Evolutionary conservation across 2,888 invertebrate species (phyloP).

Genomic region (Cataglyphis cursor): DNA sequence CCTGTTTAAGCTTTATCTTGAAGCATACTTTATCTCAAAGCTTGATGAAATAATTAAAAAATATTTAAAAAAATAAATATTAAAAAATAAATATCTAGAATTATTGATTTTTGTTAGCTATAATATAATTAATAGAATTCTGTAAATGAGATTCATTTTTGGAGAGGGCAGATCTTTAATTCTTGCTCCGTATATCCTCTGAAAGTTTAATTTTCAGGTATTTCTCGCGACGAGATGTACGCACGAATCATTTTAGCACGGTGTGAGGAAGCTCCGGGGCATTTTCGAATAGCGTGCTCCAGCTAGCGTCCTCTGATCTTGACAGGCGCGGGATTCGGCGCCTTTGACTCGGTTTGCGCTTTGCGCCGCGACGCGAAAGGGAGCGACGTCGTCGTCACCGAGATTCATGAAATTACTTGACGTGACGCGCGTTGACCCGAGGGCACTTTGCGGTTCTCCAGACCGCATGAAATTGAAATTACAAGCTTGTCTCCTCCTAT

Average conservation of each 20-base stretch:
- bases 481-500: conserved; percentile 66
- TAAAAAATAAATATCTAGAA: background rate
- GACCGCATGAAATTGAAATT: conserved; percentile 80
- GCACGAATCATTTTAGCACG: conserved; percentile 11
- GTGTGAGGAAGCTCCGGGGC: conserved; percentile 20
- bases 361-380: conserved; percentile 65
- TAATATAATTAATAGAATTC: background rate
- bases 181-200: conserved; percentile 3
- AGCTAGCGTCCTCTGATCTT: conserved; percentile 56
- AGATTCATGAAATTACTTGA: conserved; percentile 72
- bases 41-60: background rate
- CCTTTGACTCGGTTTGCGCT: conserved; percentile 71
- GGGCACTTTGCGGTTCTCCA: conserved; percentile 71
- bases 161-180: background rate
- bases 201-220: conserved; percentile 41
- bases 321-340: conserved; percentile 42
- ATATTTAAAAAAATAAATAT: too few species aligned
- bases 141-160: background rate
- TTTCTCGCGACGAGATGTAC: conserved; percentile 25
- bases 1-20: background rate
- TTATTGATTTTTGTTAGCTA: background rate
- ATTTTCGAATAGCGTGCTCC: conserved; percentile 45
- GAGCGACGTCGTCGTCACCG: conserved; percentile 54
- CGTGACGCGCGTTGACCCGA: conserved; percentile 76
- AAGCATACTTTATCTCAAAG: background rate